Evolutionary conservation across 2,797 vertebrate genomes (phyloP), one percentile per base, ranked within the genome.

Genomic region (Sebastes vulpes): DNA sequence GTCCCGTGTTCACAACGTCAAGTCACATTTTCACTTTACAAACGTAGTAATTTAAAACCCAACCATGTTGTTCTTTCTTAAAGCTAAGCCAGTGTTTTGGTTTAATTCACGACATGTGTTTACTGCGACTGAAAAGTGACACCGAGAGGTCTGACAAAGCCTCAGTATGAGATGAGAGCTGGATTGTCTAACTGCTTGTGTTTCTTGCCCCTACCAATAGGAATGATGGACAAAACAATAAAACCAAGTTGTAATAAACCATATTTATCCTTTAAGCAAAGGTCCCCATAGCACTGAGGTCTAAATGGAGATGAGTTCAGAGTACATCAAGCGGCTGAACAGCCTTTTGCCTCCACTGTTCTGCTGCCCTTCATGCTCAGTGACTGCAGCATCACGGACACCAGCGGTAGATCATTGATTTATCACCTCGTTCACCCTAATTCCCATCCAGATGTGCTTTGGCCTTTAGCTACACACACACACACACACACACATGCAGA

Each of bases 351-450:
- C 89, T 83, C 77, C 66, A 25, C 85, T 77, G 81, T 82, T 83
- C 86, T 72, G 83, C 87, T 94, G 95, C 92, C 95, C 96, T 96
- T 96, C 95, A 96, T 96, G 96, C 95, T 96, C 90, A 67, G 89
- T 96, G 94, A 91, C 93, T 95, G 89, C 80, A 92, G 90, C 91
- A 83, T 88, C 89, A 56, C 72, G 56, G 90, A 85, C 90, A 89
- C 88, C 38, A 68, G 77, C 78, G 85, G 75, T 84, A 87, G 76
- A 79, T 73, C 77, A 18, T 69, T 94, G 95, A 96, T 96, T 96
- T 95, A 96, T 96, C 92, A 93, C 91, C 93, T 91, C 84, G 87
- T 94, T 93, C 93, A 91, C 90, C 89, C 94, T 92, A 92, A 95
- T 95, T 94, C 95, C 93, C 94, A 93, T 91, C 92, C 92, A 94